A percentile compares a stretch with the other conserved stretches of the same genome.
phyloP scores from a whole-genome alignment of 1,140 invertebrate genomes.

The Drosophila suzukii region DNA sequence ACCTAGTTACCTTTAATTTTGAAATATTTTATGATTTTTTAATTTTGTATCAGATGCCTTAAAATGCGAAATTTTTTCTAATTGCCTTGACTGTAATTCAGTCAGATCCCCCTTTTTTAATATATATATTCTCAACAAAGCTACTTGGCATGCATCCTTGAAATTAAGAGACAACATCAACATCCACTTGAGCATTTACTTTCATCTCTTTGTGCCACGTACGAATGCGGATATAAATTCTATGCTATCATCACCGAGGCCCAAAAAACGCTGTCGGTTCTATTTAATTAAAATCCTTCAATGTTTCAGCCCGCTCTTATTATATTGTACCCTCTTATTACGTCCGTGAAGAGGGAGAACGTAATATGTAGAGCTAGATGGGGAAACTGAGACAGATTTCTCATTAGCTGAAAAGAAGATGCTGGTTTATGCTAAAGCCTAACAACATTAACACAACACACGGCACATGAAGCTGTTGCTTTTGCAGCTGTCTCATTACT shows the following conservation, averaged over 20 bases:
- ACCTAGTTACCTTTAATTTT: not conserved
- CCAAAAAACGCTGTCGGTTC: conserved; percentile 49
- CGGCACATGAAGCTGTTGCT: conserved; percentile 48
- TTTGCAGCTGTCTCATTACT: conserved; percentile 68
- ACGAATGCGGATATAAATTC: conserved; percentile 34
- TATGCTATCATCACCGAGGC: conserved; percentile 17
- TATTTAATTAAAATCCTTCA: conserved; percentile 82
- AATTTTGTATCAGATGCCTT: not conserved
- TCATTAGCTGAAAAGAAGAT: conserved; percentile 81
- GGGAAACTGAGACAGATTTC: conserved; percentile 59
- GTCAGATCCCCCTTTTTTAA: not conserved
- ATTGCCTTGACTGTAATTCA: not conserved
- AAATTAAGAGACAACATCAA: conserved; percentile 44
- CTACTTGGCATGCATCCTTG: conserved; percentile 44
- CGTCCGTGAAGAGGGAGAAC: conserved; percentile 40
- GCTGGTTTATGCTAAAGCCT: conserved; percentile 61
- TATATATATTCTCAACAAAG: conserved; percentile 7
- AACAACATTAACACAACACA: conserved; percentile 74
- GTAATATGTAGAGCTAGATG: conserved; percentile 10
- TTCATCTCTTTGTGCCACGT: conserved; percentile 32
- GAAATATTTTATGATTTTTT: not conserved
- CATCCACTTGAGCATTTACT: conserved; percentile 45
- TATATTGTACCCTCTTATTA: conserved; percentile 45
- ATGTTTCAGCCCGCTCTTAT: conserved; percentile 53
- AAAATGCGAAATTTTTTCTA: not conserved